Evolutionary conservation across 2,888 invertebrate genomes (phyloP).

Genomic region (Calliphora vomitoria): DNA sequence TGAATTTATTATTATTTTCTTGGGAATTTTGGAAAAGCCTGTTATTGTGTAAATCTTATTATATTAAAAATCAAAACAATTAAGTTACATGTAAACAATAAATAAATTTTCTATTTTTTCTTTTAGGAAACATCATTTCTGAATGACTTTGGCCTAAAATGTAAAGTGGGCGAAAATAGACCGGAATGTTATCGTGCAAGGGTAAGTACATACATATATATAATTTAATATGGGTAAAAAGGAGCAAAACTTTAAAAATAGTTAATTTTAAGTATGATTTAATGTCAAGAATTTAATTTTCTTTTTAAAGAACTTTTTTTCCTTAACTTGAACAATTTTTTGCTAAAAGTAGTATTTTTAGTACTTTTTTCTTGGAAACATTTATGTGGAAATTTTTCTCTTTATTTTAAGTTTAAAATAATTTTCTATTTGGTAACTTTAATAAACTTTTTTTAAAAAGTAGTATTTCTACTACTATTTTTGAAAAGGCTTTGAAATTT

Average conservation of each 20-base stretch:
- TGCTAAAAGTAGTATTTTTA: not conserved
- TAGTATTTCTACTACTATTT: conserved; percentile 10
- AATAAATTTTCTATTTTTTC: not conserved
- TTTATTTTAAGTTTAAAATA: no score
- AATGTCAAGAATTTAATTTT: not conserved
- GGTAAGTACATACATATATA: conserved; percentile 77
- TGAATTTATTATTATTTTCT: no score
- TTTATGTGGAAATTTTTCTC: no score
- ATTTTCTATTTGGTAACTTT: no score
- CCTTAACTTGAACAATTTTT: no score
- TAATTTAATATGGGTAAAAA: not conserved
- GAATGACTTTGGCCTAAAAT: conserved; percentile 81
- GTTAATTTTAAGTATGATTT: not conserved
- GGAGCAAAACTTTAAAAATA: not conserved
- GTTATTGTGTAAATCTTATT: no score
- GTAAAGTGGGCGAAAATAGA: conserved; percentile 78
- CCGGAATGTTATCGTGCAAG: conserved; percentile 80
- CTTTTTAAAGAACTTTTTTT: not conserved
- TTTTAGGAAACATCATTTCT: conserved; percentile 80
- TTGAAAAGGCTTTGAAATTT: not conserved
- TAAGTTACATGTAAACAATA: no score
- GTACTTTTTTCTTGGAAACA: not conserved
- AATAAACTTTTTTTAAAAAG: not conserved
- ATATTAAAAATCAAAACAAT: no score
- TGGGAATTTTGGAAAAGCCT: no score